Evolutionary conservation across 2,113 vertebrate species (phyloP).

Genomic region (Clarias batrachus): DNA sequence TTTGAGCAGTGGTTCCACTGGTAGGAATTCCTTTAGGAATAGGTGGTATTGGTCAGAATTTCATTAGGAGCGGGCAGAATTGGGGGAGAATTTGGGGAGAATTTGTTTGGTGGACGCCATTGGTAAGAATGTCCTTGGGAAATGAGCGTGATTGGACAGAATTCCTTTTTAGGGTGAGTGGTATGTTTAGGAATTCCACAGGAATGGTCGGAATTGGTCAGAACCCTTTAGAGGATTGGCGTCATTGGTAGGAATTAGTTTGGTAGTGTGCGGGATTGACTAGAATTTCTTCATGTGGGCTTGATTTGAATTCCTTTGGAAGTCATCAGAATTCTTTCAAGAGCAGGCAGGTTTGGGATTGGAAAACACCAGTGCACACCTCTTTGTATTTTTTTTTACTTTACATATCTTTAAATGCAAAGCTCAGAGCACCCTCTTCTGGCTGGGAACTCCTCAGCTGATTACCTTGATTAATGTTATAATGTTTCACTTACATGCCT

Average conservation of each 20-base stretch:
- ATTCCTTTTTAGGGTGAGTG: background rate
- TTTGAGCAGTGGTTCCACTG: too few species aligned
- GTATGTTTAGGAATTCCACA: background rate
- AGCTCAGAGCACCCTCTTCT: slow-evolving; percentile 1
- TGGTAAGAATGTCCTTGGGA: background rate
- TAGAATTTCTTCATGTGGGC: background rate
- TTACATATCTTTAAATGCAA: background rate
- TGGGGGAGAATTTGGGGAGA: too few species aligned
- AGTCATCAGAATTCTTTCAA: background rate
- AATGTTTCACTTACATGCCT: slow-evolving; percentile 32
- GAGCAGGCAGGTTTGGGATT: background rate
- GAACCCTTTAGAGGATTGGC: background rate
- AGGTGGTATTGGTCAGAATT: background rate
- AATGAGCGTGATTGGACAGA: background rate
- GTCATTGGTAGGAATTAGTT: background rate
- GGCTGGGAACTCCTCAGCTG: background rate
- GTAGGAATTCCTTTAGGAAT: background rate
- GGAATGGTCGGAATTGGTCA: background rate
- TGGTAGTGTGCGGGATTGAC: background rate
- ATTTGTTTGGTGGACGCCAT: background rate
- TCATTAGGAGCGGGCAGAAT: background rate
- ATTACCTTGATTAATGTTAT: background rate
- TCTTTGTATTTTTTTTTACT: background rate
- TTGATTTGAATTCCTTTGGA: background rate
- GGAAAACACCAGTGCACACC: background rate